Evolutionary conservation across 2,113 vertebrate species (phyloP), one percentile per base, ranked within the genome.

Genomic region (Gnathonemus echidnorhynchus): DNA sequence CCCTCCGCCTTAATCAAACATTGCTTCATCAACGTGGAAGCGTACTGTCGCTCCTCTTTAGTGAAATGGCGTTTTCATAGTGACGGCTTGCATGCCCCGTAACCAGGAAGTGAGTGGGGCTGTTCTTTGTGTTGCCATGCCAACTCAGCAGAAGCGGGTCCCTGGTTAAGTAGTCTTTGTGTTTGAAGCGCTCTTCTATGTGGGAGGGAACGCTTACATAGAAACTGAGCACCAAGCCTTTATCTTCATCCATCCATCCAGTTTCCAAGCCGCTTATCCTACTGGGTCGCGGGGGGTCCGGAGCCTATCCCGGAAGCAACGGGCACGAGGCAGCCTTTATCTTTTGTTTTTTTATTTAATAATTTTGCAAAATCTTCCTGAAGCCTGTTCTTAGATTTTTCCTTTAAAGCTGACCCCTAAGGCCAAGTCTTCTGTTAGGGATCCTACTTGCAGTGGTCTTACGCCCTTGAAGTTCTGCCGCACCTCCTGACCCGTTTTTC

Each of bases 1-100:
- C 49, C 27, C 49, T 39, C 56, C 56, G 21, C 56, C 53, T 45
- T 62, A 88, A 45, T 35, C 86, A 87, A 62, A 48, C 31, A 42
- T 39, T n/a, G 24, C 7, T 87, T 56, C 86, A 53, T 74, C 21
- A 88, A 88, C 17, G 42, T 19, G 86, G 27, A 87, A 87, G 50
- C 45, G 84, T 87, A 13, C 19, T 27, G 50, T 50, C 13, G 88
- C 11, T 27, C 56, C 62, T 45, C 21, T 80, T 45, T 52, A 80
- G 45, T 27, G 45, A 89, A 85, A 84, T 84, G 35, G 49, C 3
- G 17, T 46, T 88, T 90, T 90, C 83, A 91, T 91, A 39, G 74
- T 84, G 62, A 84, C 88, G 17, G 17, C 10, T 10, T 70, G 50
- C 17, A 39, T 85, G 39, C 84, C 24, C 45, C 84, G 86, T 88